phyloP scores from a whole-genome alignment of 2,797 vertebrate species.

The Prunella strophiata region DNA sequence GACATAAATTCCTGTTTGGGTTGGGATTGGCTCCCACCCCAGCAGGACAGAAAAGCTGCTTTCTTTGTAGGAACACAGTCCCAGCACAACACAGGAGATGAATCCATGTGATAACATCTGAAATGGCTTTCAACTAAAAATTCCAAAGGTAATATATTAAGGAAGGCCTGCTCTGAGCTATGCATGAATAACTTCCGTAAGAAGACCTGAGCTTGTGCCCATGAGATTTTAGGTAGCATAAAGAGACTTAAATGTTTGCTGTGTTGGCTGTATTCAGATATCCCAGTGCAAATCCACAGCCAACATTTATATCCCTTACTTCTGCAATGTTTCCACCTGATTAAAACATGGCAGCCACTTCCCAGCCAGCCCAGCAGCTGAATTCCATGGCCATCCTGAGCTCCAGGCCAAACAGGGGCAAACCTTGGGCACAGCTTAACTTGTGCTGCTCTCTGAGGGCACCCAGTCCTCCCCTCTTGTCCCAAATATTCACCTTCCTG shows the following conservation, averaged over 20 bases:
- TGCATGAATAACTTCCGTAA: not conserved
- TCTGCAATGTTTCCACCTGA: not conserved
- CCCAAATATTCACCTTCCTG: not conserved
- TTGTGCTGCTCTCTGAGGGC: not conserved
- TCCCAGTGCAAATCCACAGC: not conserved
- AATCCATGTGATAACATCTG: slow-evolving; percentile 27
- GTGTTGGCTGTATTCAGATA: not conserved
- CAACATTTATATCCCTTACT: not conserved
- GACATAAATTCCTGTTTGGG: slow-evolving; percentile 58
- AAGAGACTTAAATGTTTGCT: not conserved
- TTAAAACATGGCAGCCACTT: not conserved
- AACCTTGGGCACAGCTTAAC: not conserved
- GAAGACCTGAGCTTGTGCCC: not conserved
- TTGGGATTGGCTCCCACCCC: slow-evolving; percentile 38
- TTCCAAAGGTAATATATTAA: slow-evolving; percentile 8
- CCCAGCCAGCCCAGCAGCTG: not conserved
- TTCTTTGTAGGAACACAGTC: slow-evolving; percentile 22
- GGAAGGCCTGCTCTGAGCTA: not conserved
- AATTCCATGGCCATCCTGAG: not conserved
- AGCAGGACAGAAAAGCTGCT: slow-evolving; percentile 32
- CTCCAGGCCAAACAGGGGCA: not conserved
- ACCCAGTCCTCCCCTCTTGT: not conserved
- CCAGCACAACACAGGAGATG: slow-evolving; percentile 49
- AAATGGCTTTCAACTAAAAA: slow-evolving; percentile 27
- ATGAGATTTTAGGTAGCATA: not conserved